Evolutionary conservation across 2,113 vertebrate species (phyloP).

Genomic region (Glaucomys volans): DNA sequence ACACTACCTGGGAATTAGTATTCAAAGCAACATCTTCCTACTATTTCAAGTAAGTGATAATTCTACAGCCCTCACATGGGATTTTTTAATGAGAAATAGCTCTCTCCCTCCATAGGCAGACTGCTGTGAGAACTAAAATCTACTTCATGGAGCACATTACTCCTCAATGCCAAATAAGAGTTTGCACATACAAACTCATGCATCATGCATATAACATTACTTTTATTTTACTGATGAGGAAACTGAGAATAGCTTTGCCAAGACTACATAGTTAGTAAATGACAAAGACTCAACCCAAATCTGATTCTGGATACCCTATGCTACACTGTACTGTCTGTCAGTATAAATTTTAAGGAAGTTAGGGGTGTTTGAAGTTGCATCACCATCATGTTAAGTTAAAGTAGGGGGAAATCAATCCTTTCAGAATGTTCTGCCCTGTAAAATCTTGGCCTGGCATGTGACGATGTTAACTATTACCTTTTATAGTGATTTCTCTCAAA

Average conservation of each 20-base stretch:
- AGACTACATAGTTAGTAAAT: not conserved
- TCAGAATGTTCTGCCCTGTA: not conserved
- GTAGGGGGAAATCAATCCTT: not conserved
- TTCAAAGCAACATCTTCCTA: not conserved
- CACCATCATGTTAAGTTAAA: not conserved
- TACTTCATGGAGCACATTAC: not conserved
- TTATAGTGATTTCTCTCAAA: not conserved
- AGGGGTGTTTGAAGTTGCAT: not conserved
- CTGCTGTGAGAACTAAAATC: constrained; percentile 34
- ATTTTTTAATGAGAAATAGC: constrained; percentile 46
- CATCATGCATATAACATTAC: not conserved
- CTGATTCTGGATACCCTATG: not conserved
- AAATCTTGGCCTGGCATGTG: not conserved
- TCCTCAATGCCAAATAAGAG: not conserved
- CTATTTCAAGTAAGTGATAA: not conserved
- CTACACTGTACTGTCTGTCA: not conserved
- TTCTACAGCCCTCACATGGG: not conserved
- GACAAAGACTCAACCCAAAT: not conserved
- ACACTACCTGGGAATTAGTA: not conserved
- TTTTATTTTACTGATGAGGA: not conserved
- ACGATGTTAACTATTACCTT: not conserved
- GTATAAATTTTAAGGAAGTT: not conserved
- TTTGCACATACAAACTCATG: not conserved
- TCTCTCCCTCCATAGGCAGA: not conserved
- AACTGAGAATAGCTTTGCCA: constrained; percentile 32